These are phyloP conservation scores for Orthosia cruda DNA, from an alignment of 2,888 invertebrate genomes.

Conservation along the genomic window DNA sequence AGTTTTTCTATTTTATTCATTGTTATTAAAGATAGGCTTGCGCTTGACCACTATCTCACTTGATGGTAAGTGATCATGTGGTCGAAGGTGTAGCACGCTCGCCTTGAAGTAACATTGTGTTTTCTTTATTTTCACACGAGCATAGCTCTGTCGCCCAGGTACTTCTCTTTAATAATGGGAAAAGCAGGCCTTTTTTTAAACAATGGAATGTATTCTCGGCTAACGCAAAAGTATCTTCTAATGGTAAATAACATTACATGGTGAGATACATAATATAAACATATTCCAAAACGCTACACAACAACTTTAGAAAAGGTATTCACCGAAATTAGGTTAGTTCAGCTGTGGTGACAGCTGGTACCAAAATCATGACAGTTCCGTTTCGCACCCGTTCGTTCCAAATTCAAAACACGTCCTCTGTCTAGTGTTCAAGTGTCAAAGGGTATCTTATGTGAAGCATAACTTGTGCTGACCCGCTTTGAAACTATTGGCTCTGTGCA, in stretches of 20 bases:
- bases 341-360: conserved; percentile 36
- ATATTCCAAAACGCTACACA: conserved; percentile 5
- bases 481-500: conserved; percentile 1
- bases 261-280: neutral
- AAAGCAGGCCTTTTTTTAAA: neutral
- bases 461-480: conserved; percentile 11
- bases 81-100: no score
- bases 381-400: conserved; percentile 13
- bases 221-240: neutral
- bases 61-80: no score
- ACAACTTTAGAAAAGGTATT: neutral
- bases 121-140: no score
- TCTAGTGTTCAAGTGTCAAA: conserved; percentile 25
- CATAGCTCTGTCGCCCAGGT: no score
- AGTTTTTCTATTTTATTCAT: no score
- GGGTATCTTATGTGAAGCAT: conserved; percentile 21
- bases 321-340: conserved; percentile 32
- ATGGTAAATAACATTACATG: neutral
- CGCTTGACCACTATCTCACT: no score
- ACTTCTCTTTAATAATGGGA: no score
- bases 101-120: no score
- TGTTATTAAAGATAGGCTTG: no score
- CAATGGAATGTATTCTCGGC: neutral
- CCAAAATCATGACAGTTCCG: conserved; percentile 33
- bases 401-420: conserved; percentile 49